phyloP scores from a whole-genome alignment of 2,888 invertebrate genomes.

The Morpho deidamia region DNA sequence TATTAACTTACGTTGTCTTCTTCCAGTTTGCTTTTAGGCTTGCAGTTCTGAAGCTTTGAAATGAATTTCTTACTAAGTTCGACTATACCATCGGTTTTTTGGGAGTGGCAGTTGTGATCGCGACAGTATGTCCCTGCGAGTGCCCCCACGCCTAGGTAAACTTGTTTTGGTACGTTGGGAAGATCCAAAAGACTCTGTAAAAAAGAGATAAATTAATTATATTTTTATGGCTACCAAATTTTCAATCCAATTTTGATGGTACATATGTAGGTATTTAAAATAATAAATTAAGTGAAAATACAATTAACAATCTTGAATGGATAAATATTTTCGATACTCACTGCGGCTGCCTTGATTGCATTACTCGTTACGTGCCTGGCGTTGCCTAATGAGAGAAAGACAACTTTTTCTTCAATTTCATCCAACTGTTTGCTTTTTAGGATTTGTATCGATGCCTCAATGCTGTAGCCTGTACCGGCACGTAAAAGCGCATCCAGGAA shows the following conservation, averaged over 20 bases:
- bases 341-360: constrained; percentile 79
- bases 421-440: constrained; percentile 81
- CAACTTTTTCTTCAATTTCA: constrained; percentile 76
- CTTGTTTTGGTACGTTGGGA: constrained; percentile 80
- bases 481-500: constrained; percentile 90
- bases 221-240: no score
- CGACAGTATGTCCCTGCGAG: constrained; percentile 85
- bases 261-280: no score
- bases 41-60: constrained; percentile 83
- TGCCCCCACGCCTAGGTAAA: constrained; percentile 86
- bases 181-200: constrained; percentile 77
- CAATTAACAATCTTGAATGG: no score
- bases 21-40: constrained; percentile 79
- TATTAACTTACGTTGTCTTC: constrained; percentile 78
- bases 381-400: constrained; percentile 83
- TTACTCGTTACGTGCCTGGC: constrained; percentile 82
- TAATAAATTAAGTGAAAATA: no score
- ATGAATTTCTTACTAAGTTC: constrained; percentile 81
- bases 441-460: constrained; percentile 83
- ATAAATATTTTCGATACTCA: constrained; percentile 46
- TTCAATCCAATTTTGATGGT: no score
- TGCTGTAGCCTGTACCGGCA: constrained; percentile 86
- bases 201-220: not conserved
- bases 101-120: constrained; percentile 78
- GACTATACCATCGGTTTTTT: constrained; percentile 75